Base-by-base conservation (phyloP, 2,113 vertebrate species). In the Marmota monax region DNA sequence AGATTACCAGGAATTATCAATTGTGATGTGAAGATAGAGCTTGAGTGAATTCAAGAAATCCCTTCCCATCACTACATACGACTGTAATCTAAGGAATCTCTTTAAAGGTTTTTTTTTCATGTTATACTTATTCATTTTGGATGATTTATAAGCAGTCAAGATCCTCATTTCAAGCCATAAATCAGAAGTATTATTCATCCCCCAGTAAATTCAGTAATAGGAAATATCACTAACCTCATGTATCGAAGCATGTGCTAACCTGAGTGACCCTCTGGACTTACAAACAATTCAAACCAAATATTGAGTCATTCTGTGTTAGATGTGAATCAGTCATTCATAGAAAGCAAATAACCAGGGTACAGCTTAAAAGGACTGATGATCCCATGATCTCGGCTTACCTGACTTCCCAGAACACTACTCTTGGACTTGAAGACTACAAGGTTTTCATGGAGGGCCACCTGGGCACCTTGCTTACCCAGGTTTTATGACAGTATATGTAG, bases 101-200 rank as follows among this genome's bases (percentile, higher is more conserved):
- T 94, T 51, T 4, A 53, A 96, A 84, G 27, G 1, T 48, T 77
- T 83, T 83, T 89, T 76, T 85, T 80, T 51, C 42, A 67, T 69
- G 13, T 65, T 61, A n/a, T 27, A 84, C 61, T 63, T 80, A 22
- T 78, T 94, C 27, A 69, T 48, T 87, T 96, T 88, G 42, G 65
- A 88, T 77, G 39, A 61, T 25, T 80, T 34, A 79, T 16, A 90
- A 61, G 67, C 42, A 78, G 74, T 83, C 3, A 0, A 77, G 37
- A 70, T 23, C 32, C 45, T 32, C 69, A n/a, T 56, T 82, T 78
- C 22, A 92, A 92, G 69, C 8, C 45, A 69, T 37, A 89, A 84
- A 76, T 79, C 8, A 45, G 29, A 79, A 96, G 23, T 18, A 39
- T n/a, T 39, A 70, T 63, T 94, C 86, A 93, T 34, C 23, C n/a